These are phyloP conservation scores for Cynodonichthys magdalenae DNA, from an alignment of 2,797 vertebrate species.

Conservation along the genomic window DNA sequence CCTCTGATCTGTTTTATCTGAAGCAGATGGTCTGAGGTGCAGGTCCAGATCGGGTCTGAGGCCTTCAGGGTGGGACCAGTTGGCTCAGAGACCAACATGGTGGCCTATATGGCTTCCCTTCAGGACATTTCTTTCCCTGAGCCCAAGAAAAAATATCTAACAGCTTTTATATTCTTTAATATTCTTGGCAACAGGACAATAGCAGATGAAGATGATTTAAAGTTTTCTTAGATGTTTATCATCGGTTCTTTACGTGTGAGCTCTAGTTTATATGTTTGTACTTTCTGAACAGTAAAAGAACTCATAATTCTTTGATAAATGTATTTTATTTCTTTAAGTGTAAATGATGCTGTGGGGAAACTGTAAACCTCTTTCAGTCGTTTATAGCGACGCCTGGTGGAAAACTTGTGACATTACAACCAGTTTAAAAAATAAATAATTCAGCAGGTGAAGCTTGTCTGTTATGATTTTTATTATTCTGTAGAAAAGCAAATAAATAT, in stretches of 20 bases:
- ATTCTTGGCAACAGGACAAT: too few relatives aligned
- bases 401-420: too few relatives aligned
- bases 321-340: background rate
- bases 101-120: conserved; percentile 54
- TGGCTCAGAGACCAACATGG: conserved; percentile 37
- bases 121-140: conserved; percentile 13
- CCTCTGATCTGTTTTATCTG: conserved; percentile 11
- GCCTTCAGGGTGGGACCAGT: conserved; percentile 47
- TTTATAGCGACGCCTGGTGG: conserved; percentile 7
- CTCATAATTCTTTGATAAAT: background rate
- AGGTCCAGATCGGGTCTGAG: conserved; percentile 14
- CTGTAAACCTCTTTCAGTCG: background rate
- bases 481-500: too few relatives aligned
- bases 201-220: too few relatives aligned
- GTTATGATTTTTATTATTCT: too few relatives aligned
- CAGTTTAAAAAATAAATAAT: too few relatives aligned
- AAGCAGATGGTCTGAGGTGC: conserved; percentile 49
- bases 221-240: background rate
- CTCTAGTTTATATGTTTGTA: background rate
- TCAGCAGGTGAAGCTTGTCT: too few relatives aligned
- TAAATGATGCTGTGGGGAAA: background rate
- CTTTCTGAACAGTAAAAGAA: background rate
- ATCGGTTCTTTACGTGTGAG: background rate
- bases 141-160: background rate
- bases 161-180: too few relatives aligned